A percentile compares a stretch with the other conserved stretches of the same genome.
Conservation (phyloP, 2,888 invertebrate species). For the Pristionchus arcanus region DNA sequence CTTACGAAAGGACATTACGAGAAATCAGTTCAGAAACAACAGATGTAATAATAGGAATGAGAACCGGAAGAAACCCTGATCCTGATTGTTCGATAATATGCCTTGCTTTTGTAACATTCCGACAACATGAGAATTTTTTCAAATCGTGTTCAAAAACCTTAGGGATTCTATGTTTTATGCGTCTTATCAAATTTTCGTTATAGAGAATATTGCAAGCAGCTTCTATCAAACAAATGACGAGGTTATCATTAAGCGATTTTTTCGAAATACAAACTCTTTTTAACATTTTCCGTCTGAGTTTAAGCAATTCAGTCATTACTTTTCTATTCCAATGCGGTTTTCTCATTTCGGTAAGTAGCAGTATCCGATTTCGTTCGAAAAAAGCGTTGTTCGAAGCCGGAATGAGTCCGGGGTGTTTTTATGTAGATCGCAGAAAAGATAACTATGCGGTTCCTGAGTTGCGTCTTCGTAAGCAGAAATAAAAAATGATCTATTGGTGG, state of each 20-base stretch:
- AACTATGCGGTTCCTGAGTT: not conserved
- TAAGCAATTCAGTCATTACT: not conserved
- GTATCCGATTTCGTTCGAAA: not conserved
- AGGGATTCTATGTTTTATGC: not conserved
- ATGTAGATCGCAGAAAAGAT: conserved; percentile 20
- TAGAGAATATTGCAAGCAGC: conserved; percentile 17
- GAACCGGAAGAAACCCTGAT: not conserved
- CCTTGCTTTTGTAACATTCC: not conserved
- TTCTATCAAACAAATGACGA: not conserved
- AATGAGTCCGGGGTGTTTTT: not conserved
- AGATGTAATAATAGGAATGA: not conserved
- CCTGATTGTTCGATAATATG: not conserved
- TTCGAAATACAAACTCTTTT: not conserved
- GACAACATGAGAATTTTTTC: not conserved
- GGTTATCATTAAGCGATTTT: not conserved
- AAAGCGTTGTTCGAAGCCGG: conserved; percentile 1
- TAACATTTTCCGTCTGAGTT: not conserved
- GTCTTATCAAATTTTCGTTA: not conserved
- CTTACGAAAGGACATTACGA: conserved; percentile 4
- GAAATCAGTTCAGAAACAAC: not conserved
- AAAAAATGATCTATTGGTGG: not conserved
- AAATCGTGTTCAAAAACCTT: not conserved
- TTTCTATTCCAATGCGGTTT: not conserved
- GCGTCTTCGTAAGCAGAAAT: not conserved
- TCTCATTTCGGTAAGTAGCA: conserved; percentile 5